A percentile compares a stretch with the other conserved stretches of the same genome.
phyloP scores from a whole-genome alignment of 2,797 vertebrate genomes.

The Lepidocolaptes lacrymiger region DNA sequence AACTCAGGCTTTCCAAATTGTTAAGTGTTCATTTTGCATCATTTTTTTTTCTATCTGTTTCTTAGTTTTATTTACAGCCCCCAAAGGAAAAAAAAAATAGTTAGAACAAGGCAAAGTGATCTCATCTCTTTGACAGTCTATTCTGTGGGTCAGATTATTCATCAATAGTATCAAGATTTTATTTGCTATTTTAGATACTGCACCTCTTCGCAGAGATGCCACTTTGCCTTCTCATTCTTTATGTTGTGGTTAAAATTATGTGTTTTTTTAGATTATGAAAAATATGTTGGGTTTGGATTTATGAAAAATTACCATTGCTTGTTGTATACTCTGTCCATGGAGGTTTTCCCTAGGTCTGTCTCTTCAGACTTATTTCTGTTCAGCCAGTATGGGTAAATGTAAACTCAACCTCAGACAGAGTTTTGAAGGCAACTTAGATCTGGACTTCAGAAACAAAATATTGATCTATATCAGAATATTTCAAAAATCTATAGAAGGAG shows the following conservation, averaged over 20 bases:
- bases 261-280: background rate
- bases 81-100: background rate
- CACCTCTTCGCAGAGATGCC: background rate
- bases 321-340: background rate
- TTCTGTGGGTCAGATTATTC: fast-evolving
- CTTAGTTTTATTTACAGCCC: background rate
- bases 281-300: background rate
- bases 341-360: background rate
- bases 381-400: background rate
- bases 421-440: background rate
- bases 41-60: too few species aligned
- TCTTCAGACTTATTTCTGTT: background rate
- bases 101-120: background rate
- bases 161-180: fast-evolving
- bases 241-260: background rate
- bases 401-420: background rate
- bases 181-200: background rate
- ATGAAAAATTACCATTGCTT: fast-evolving
- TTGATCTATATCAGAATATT: background rate
- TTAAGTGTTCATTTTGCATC: too few species aligned
- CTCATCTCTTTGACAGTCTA: background rate
- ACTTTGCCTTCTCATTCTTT: background rate
- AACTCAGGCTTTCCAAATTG: background rate
- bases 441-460: background rate
- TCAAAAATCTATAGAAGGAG: background rate